Conservation (phyloP, 2,797 vertebrate genomes). For the Lepidocolaptes lacrymiger region DNA sequence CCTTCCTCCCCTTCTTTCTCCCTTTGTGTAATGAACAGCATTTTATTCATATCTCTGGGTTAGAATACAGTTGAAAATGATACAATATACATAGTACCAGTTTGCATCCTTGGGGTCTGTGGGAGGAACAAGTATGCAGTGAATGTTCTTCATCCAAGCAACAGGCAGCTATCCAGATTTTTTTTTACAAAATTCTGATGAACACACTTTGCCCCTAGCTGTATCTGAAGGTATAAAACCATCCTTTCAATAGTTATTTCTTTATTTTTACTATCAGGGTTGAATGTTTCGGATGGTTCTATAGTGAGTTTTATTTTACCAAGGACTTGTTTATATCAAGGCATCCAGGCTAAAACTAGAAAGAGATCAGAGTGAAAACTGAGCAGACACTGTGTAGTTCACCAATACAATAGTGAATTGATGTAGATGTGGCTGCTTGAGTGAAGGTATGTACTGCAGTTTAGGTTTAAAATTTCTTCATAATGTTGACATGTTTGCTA, state of each 20-base stretch:
- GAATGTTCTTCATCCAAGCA: conserved; percentile 58
- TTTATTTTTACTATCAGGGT: conserved; percentile 40
- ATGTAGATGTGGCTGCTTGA: conserved; percentile 11
- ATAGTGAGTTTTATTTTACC: not conserved
- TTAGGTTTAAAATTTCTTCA: conserved; percentile 1
- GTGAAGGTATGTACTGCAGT: conserved; percentile 55
- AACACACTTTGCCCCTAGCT: conserved; percentile 57
- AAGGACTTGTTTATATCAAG: not conserved
- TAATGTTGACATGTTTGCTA: not conserved
- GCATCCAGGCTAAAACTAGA: not conserved
- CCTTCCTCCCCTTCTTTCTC: not conserved
- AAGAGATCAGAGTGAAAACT: not conserved
- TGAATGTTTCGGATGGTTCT: conserved; percentile 34
- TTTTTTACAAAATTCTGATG: conserved; percentile 54
- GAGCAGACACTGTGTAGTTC: not conserved
- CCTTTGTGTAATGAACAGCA: conserved; percentile 37
- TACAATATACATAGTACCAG: conserved; percentile 46
- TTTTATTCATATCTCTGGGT: conserved; percentile 63
- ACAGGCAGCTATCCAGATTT: conserved; percentile 65
- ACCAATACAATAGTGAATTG: not conserved
- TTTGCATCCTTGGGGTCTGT: conserved; percentile 62
- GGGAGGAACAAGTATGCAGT: conserved; percentile 51
- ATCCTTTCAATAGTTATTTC: conserved; percentile 44
- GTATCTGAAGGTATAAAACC: conserved; percentile 42
- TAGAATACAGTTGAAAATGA: conserved; percentile 50